Base-by-base conservation (phyloP, 2,797 vertebrate genomes). In the Pangasius krempfi region DNA sequence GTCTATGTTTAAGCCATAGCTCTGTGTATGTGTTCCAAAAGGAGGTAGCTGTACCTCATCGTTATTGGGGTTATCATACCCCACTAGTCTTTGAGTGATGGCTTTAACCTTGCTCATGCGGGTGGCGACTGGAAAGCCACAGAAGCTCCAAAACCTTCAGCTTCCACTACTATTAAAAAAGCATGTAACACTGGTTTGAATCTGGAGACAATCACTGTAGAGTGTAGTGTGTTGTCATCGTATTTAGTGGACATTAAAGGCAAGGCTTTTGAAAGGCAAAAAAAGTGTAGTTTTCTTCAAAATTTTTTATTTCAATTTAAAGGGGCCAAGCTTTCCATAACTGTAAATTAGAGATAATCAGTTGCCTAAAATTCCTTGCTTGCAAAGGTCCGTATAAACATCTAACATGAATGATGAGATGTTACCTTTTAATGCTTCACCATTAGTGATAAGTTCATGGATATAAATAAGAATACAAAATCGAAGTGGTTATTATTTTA, bases 51-150 rank as follows among this genome's bases (percentile, higher is more conserved):
- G 89, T 84, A 86, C 81, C 62, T 89, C 83, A 87, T 90, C 87
- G 86, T 91, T 90, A 80, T 82, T 86, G 73, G 86, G 90, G 90
- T 91, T 86, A 92, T 64, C 83, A 44, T 70, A 78, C 85, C 89
- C 75, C 50, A 40, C 33, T 70, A 80, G 88, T 82, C 86, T 84
- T 85, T 86, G 86, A 89, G 66, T 89, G 78, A 90, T 90, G 88
- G 88, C 82, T 89, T 90, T 88, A 89, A 80, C 87, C 88, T 89
- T 79, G 78, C 79, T 84, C 84, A 73, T 80, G 73, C 85, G 64
- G 86, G 82, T 40, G 88, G 89, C 73, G 84, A 91, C 88, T 86
- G 86, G 85, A 88, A 88, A 66, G 58, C 58, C 73, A 27, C 64
- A 47, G 75, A 86, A 86, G 64, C 64, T 72, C 52, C 0, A 13